These are phyloP conservation scores for Oceanodroma tethys DNA, from an alignment of 2,113 vertebrate species.

Conservation along the genomic window DNA sequence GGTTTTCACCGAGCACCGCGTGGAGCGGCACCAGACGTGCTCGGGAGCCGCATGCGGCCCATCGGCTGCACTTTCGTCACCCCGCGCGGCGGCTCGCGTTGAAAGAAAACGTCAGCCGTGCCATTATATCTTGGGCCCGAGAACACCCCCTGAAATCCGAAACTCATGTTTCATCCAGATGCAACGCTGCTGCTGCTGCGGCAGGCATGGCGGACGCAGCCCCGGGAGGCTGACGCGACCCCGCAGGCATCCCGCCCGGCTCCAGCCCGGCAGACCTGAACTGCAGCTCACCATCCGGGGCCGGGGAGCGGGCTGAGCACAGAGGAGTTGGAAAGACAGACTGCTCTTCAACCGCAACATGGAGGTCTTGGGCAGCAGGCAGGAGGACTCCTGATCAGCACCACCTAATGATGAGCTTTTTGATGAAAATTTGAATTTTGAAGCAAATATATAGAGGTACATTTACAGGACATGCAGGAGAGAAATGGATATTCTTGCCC, in stretches of 20 bases:
- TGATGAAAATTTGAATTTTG: background rate
- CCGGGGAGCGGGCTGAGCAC: background rate
- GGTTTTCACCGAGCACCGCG: background rate
- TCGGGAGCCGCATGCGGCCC: background rate
- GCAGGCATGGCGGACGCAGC: fast-evolving
- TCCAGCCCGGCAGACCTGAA: background rate
- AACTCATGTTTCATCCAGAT: background rate
- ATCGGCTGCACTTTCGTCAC: background rate
- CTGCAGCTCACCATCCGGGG: background rate
- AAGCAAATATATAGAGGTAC: background rate
- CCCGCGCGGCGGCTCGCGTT: background rate
- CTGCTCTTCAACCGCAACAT: background rate
- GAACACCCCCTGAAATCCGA: background rate
- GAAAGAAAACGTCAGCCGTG: background rate
- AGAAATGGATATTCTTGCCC: background rate
- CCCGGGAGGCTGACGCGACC: background rate
- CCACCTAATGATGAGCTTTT: background rate
- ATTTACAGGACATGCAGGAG: background rate
- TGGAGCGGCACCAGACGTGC: background rate
- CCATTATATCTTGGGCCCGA: background rate
- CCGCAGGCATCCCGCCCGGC: background rate
- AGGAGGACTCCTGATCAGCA: background rate
- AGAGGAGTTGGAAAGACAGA: background rate
- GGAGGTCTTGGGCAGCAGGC: background rate
- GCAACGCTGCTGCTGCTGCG: background rate